Conservation (phyloP, 2,797 vertebrate species). For the Xerus rutilus region DNA sequence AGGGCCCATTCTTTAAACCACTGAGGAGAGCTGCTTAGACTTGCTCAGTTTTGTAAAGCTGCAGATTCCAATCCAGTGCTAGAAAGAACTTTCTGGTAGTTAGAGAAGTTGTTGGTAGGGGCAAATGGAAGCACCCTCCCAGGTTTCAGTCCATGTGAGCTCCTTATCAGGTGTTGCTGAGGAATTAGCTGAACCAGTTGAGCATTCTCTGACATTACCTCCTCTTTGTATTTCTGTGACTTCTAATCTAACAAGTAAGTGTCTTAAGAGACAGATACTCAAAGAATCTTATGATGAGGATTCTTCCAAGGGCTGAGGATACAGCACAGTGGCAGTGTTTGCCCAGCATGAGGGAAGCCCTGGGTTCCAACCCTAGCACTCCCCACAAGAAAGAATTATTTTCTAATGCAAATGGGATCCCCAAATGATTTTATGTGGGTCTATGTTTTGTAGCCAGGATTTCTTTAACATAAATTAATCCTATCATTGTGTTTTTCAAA, state of each 20-base stretch:
- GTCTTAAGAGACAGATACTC: background rate
- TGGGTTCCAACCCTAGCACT: too few relatives aligned
- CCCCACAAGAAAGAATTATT: background rate
- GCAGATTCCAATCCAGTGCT: background rate
- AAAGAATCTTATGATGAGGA: background rate
- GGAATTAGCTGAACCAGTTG: background rate
- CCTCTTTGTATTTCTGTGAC: background rate
- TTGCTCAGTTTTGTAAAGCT: background rate
- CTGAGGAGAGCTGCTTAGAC: background rate
- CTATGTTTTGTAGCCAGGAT: background rate
- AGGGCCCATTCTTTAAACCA: background rate
- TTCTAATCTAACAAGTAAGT: background rate
- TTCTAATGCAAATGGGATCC: background rate
- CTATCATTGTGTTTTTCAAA: background rate
- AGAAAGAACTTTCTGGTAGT: background rate
- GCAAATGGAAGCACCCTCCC: background rate
- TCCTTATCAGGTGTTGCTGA: background rate
- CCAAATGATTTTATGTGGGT: background rate
- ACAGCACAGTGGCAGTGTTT: background rate
- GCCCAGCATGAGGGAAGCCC: too few relatives aligned
- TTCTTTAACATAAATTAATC: background rate
- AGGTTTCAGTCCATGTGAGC: background rate
- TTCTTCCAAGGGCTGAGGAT: background rate
- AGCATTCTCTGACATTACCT: background rate
- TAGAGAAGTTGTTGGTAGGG: background rate